Conservation (phyloP, 2,888 invertebrate genomes). For the Pristionchus arcanus region DNA sequence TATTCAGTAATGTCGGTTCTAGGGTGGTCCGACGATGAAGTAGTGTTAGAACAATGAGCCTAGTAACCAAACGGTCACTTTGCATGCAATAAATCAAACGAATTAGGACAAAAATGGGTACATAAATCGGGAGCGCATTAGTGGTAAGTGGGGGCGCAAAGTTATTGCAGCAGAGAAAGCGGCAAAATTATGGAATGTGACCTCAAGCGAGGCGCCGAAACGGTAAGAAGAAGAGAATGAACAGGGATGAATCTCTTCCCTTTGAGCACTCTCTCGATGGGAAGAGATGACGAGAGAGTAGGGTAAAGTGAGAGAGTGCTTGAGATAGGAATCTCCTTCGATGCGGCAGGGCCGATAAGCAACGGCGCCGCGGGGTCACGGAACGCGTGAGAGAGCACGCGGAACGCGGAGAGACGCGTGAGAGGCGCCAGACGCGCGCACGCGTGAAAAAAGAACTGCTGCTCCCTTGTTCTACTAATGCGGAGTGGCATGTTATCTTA, state of each 20-base stretch:
- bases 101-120: neutral
- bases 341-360: slow-evolving; percentile 20
- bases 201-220: slow-evolving; percentile 17
- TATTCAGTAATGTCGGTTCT: neutral
- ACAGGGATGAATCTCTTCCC: neutral
- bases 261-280: neutral
- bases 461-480: neutral
- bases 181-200: slow-evolving; percentile 41
- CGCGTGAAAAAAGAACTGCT: neutral
- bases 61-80: neutral
- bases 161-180: slow-evolving; percentile 30
- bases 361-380: slow-evolving; percentile 26
- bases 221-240: neutral
- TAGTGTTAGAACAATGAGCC: neutral
- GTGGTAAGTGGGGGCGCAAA: slow-evolving; percentile 6
- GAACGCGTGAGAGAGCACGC: slow-evolving; percentile 33
- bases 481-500: slow-evolving; percentile 42
- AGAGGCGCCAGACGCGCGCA: neutral
- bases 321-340: neutral
- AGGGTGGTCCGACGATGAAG: neutral
- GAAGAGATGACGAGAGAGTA: neutral
- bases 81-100: neutral
- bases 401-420: neutral
- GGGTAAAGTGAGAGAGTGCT: neutral
- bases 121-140: neutral